A percentile compares a stretch with the other conserved stretches of the same genome.
These are phyloP conservation scores for Microplitis demolitor DNA, from an alignment of 1,140 invertebrate genomes.

Conservation along the genomic window DNA sequence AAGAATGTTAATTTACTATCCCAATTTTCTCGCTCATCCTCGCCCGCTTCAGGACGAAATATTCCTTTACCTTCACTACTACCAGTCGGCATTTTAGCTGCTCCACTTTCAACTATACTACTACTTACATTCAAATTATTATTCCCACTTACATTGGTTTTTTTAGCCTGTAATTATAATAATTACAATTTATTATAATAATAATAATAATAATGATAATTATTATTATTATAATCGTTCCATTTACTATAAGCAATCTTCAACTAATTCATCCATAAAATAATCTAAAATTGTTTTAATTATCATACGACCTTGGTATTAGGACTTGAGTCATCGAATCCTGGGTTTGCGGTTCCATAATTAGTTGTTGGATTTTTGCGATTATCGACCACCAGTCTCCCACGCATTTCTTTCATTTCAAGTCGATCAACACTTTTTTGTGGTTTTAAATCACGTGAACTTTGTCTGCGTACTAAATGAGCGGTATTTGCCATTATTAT, in stretches of 20 bases:
- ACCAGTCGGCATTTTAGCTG: slow-evolving; percentile 60
- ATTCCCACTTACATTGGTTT: slow-evolving; percentile 55
- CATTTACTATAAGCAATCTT: neutral
- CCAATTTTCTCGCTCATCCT: slow-evolving; percentile 88
- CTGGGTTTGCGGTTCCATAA: slow-evolving; percentile 86
- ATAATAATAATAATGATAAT: neutral
- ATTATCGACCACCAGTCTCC: slow-evolving; percentile 79
- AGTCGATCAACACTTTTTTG: slow-evolving; percentile 82
- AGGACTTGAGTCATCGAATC: slow-evolving; percentile 82
- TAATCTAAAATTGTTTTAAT: neutral
- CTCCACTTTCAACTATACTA: slow-evolving; percentile 30
- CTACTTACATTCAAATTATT: slow-evolving; percentile 18
- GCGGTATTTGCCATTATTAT: slow-evolving; percentile 82
- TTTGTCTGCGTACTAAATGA: slow-evolving; percentile 83
- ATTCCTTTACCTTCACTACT: slow-evolving; percentile 67
- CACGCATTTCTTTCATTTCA: slow-evolving; percentile 84
- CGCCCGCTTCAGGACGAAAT: slow-evolving; percentile 75
- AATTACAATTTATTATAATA: slow-evolving; percentile 1
- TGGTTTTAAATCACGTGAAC: slow-evolving; percentile 79
- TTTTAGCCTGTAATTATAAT: slow-evolving; percentile 42
- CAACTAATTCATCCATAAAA: neutral
- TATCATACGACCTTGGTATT: slow-evolving; percentile 59
- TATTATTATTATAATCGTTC: neutral
- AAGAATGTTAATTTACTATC: slow-evolving; percentile 92
- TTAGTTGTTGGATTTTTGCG: slow-evolving; percentile 64